phyloP scores from a whole-genome alignment of 2,113 vertebrate genomes.

The Carassius carassius region DNA sequence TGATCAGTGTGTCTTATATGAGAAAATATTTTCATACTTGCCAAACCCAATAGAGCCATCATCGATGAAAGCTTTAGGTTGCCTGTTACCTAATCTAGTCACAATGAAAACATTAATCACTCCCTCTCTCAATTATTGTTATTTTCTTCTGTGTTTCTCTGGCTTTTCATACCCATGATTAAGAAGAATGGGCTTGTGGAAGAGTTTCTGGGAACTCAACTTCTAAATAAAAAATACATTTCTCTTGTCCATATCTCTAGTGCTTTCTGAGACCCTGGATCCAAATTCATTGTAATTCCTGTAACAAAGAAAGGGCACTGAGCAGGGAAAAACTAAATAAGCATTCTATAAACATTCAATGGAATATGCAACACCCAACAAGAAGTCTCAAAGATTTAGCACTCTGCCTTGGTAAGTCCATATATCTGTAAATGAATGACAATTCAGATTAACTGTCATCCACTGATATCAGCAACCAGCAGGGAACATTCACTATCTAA shows the following conservation, averaged over 20 bases:
- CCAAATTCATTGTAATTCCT: background rate
- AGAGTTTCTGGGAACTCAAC: constrained; percentile 2
- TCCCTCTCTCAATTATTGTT: constrained; percentile 37
- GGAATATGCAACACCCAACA: background rate
- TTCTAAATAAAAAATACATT: constrained; percentile 1
- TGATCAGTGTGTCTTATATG: constrained; percentile 19
- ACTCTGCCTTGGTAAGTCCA: no score
- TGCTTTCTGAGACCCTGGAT: background rate
- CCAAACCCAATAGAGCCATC: constrained; percentile 32
- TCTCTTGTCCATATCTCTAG: background rate
- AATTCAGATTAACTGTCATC: background rate
- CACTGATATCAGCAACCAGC: background rate
- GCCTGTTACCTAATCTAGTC: constrained; percentile 29
- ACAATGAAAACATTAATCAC: constrained; percentile 40
- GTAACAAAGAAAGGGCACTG: background rate
- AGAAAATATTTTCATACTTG: constrained; percentile 35
- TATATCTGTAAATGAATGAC: background rate
- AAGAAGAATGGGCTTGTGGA: background rate
- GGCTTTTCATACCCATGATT: background rate
- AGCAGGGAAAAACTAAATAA: background rate
- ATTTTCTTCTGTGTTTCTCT: constrained; percentile 1
- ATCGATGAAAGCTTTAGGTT: background rate
- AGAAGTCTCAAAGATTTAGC: background rate
- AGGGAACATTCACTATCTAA: constrained; percentile 29
- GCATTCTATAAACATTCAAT: background rate